Evolutionary conservation across 1,140 invertebrate genomes (phyloP).

Genomic region (Aphelinus certus): DNA sequence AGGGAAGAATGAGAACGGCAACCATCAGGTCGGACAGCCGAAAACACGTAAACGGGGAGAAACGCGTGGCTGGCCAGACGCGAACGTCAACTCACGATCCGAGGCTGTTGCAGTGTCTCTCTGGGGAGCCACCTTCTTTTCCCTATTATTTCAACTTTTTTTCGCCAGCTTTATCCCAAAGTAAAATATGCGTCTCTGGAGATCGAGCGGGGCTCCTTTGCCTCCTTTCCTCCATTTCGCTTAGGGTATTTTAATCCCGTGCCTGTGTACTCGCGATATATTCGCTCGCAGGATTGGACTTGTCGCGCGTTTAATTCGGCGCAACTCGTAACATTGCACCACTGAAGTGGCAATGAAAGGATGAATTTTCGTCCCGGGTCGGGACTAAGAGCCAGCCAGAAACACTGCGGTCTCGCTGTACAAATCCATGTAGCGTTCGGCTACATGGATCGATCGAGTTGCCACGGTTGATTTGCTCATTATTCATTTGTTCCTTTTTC

Average conservation of each 20-base stretch:
- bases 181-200: conserved; percentile 42
- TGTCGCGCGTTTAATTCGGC: background rate
- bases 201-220: conserved; percentile 8
- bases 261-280: background rate
- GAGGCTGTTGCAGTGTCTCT: background rate
- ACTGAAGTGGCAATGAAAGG: too few species aligned
- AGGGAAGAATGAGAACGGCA: too few species aligned
- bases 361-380: too few species aligned
- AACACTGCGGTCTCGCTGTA: too few species aligned
- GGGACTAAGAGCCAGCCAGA: too few species aligned
- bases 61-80: conserved; percentile 11
- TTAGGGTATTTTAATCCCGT: background rate
- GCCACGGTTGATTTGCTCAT: too few species aligned
- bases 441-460: too few species aligned
- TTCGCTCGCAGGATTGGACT: background rate
- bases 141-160: conserved; percentile 2
- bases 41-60: background rate
- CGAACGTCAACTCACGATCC: background rate
- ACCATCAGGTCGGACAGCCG: too few species aligned
- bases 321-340: background rate
- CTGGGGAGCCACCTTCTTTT: background rate
- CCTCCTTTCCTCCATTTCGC: background rate
- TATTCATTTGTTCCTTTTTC: too few species aligned
- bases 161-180: conserved; percentile 24
- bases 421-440: too few species aligned